These are phyloP conservation scores for Pteropus rufus DNA, from an alignment of 2,797 vertebrate genomes.

Conservation along the genomic window DNA sequence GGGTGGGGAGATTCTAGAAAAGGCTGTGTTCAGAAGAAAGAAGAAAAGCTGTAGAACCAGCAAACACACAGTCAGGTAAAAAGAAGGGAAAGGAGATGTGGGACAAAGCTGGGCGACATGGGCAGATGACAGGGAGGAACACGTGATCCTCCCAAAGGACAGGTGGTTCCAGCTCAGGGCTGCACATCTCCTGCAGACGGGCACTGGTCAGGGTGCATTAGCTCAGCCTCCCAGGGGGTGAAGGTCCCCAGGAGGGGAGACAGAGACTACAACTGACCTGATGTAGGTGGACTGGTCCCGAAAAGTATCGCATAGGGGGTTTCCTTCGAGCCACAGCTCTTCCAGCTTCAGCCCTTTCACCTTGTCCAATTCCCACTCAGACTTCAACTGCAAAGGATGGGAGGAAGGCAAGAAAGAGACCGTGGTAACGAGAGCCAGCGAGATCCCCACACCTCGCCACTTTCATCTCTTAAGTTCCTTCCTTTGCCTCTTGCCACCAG, in stretches of 20 bases:
- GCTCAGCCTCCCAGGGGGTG: constrained; percentile 71
- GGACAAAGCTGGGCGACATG: background rate
- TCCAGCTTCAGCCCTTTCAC: constrained; percentile 91
- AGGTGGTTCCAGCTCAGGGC: constrained; percentile 64
- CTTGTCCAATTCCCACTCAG: constrained; percentile 91
- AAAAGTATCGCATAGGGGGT: constrained; percentile 89
- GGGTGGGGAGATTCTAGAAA: constrained; percentile 58
- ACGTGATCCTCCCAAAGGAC: constrained; percentile 43
- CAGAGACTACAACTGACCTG: constrained; percentile 85
- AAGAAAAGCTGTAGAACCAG: constrained; percentile 12
- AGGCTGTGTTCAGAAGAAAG: constrained; percentile 45
- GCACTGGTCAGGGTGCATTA: constrained; percentile 63
- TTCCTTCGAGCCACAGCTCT: constrained; percentile 92
- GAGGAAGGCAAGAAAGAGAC: background rate
- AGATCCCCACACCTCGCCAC: too few relatives aligned
- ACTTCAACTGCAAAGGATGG: constrained; percentile 84
- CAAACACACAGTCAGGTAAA: background rate
- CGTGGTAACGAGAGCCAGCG: background rate
- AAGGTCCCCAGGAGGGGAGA: constrained; percentile 71
- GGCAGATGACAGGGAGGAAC: constrained; percentile 44
- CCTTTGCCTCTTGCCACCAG: background rate
- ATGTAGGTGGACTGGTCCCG: constrained; percentile 91
- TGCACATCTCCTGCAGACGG: constrained; percentile 68
- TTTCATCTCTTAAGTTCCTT: background rate
- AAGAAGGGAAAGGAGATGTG: background rate